Percentiles rank a stretch among this genome's conserved stretches.
Conservation (phyloP, 2,797 vertebrate genomes). For the Poecile montanus region DNA sequence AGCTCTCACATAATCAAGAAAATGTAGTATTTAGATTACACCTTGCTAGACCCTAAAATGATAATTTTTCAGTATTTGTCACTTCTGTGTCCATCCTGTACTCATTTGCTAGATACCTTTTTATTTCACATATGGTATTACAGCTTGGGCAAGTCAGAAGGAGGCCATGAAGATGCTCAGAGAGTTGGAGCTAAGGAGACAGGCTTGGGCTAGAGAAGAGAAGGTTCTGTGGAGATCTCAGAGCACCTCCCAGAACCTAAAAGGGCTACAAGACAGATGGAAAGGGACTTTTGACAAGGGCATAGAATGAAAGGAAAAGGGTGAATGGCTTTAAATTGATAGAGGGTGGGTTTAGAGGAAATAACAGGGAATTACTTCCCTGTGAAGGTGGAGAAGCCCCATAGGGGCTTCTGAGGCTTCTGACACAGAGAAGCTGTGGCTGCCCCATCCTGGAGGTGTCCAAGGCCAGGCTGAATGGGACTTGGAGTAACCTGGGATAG, state of each 20-base stretch:
- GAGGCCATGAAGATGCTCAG: not conserved
- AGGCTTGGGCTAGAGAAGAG: not conserved
- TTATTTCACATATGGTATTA: conserved; percentile 62
- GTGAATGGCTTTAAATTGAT: not conserved
- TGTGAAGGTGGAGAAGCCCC: not conserved
- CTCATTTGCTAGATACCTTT: conserved; percentile 52
- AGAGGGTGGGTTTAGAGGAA: not conserved
- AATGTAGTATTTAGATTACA: conserved; percentile 75
- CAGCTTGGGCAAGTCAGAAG: not conserved
- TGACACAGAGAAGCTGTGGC: not conserved
- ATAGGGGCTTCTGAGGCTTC: not conserved
- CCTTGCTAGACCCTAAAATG: conserved; percentile 52
- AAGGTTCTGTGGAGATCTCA: not conserved
- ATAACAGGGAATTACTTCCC: not conserved
- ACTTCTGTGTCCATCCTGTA: conserved; percentile 64
- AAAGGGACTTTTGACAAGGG: not conserved
- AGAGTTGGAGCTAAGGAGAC: not conserved
- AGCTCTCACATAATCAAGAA: conserved; percentile 43
- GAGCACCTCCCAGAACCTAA: not conserved
- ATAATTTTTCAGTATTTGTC: conserved; percentile 71
- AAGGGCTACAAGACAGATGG: not conserved
- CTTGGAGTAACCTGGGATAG: not conserved
- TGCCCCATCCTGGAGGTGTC: not conserved
- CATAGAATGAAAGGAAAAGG: not conserved
- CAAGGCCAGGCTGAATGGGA: not conserved